phyloP scores from a whole-genome alignment of 2,888 invertebrate species.

The Drosophila prostipennis region DNA sequence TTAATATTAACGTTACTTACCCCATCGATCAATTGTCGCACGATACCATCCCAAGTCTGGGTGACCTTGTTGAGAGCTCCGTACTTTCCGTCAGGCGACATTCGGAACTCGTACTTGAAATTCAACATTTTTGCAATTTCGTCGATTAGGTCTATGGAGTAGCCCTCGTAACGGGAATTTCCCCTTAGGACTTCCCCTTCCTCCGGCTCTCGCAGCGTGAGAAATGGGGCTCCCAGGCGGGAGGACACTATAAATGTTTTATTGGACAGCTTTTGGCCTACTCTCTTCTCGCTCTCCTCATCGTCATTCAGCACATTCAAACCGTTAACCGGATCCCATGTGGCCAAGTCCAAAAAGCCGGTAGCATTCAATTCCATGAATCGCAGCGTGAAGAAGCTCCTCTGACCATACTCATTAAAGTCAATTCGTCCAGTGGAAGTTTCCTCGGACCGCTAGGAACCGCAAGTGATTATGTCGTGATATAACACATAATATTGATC shows the following conservation, averaged over 20 bases:
- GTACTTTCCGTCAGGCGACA: constrained; percentile 89
- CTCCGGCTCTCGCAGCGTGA: constrained; percentile 86
- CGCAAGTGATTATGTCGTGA: too few species aligned
- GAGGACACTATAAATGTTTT: constrained; percentile 90
- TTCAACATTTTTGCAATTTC: constrained; percentile 89
- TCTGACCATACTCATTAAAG: constrained; percentile 87
- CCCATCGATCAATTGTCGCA: constrained; percentile 90
- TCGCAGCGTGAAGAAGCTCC: constrained; percentile 88
- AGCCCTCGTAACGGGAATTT: constrained; percentile 94
- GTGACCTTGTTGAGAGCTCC: constrained; percentile 88
- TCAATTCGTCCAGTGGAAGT: constrained; percentile 82
- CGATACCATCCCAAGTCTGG: constrained; percentile 91
- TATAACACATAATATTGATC: too few species aligned
- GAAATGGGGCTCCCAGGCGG: constrained; percentile 90
- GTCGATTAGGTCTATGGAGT: constrained; percentile 94
- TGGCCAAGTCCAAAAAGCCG: constrained; percentile 86
- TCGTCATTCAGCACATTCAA: constrained; percentile 85
- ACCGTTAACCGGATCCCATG: constrained; percentile 83
- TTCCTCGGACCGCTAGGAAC: constrained; percentile 78
- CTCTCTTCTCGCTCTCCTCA: constrained; percentile 86
- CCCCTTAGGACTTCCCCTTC: constrained; percentile 87
- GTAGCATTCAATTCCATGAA: constrained; percentile 88
- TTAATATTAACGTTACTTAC: constrained; percentile 82
- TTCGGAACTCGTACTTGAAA: constrained; percentile 89
- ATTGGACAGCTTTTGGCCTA: constrained; percentile 85